Evolutionary conservation across 2,797 vertebrate species (phyloP).

Genomic region (Myoxocephalus aenaeus): DNA sequence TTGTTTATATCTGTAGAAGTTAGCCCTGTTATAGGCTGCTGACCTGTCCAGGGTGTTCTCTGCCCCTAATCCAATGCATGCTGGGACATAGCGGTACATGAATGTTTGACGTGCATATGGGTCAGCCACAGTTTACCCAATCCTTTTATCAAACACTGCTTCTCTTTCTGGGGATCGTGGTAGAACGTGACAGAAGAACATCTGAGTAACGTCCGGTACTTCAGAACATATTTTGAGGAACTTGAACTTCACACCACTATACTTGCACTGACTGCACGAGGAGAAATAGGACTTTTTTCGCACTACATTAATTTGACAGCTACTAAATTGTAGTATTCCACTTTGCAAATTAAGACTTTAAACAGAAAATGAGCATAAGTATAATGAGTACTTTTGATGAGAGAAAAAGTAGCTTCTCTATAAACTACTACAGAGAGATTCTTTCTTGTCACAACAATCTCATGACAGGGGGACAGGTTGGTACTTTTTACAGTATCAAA

Average conservation of each 20-base stretch:
- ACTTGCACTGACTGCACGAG: background rate
- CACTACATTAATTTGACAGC: background rate
- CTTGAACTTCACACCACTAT: background rate
- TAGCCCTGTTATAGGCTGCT: background rate
- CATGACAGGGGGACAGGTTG: background rate
- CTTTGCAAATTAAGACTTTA: background rate
- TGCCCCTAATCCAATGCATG: background rate
- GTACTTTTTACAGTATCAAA: background rate
- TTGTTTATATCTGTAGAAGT: constrained; percentile 18
- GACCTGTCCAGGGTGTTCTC: background rate
- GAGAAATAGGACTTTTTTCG: background rate
- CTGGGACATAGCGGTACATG: background rate
- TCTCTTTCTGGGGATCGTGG: background rate
- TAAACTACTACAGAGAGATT: background rate
- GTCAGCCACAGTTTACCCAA: background rate
- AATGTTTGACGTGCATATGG: background rate
- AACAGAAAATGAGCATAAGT: too few relatives aligned
- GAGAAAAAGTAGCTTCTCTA: background rate
- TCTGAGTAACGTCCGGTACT: background rate
- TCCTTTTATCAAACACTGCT: background rate
- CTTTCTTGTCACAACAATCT: background rate
- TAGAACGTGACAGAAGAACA: background rate
- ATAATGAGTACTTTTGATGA: too few relatives aligned
- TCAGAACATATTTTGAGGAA: background rate
- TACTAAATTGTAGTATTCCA: background rate